Percentiles rank a stretch among this genome's conserved stretches.
phyloP scores from a whole-genome alignment of 2,888 invertebrate genomes.

The Archaeoteleia sp. region DNA sequence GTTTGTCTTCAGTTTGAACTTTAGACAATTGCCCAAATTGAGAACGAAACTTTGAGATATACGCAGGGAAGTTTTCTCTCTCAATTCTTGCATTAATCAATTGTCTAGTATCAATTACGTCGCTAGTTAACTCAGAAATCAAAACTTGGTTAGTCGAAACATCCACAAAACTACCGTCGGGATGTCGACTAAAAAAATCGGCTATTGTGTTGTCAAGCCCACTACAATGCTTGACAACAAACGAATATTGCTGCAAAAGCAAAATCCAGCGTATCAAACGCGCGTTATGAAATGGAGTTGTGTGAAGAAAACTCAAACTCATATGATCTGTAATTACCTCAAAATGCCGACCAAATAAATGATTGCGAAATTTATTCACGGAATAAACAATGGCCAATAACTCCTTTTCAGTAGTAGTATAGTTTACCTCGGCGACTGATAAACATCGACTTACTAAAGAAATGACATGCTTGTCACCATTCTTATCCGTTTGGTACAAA shows the following conservation, averaged over 20 bases:
- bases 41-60: too few species aligned
- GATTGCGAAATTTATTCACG: constrained; percentile 57
- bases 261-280: constrained; percentile 60
- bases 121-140: too few species aligned
- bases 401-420: constrained; percentile 60
- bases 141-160: too few species aligned
- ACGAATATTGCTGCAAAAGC: constrained; percentile 57
- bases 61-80: too few species aligned
- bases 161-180: constrained; percentile 22
- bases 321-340: constrained; percentile 59
- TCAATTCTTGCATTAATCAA: too few species aligned
- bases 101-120: too few species aligned
- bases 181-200: constrained; percentile 59
- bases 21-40: background rate
- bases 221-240: constrained; percentile 50
- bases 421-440: constrained; percentile 46
- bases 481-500: constrained; percentile 41
- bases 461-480: constrained; percentile 37
- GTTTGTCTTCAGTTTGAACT: background rate
- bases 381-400: constrained; percentile 56
- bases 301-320: constrained; percentile 55
- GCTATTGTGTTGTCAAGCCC: constrained; percentile 58
- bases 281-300: constrained; percentile 54
- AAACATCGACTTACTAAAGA: constrained; percentile 56
- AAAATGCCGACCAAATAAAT: constrained; percentile 54